Conservation (phyloP, 2,113 vertebrate genomes). For the Phalacrocorax aristotelis region DNA sequence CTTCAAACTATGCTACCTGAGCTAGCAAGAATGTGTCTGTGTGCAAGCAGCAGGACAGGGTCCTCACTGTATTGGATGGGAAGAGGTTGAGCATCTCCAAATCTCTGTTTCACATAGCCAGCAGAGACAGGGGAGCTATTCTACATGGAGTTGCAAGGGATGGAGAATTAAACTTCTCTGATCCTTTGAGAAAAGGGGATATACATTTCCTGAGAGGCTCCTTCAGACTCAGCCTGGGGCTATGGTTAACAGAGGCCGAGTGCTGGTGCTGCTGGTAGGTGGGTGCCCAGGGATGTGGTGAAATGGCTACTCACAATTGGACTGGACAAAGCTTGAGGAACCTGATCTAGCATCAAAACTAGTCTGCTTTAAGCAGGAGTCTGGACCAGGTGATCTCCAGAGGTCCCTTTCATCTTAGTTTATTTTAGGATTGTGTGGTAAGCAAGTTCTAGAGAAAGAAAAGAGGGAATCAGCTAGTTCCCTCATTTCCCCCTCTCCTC, state of each 20-base stretch:
- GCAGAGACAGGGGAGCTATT: not conserved
- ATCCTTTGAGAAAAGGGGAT: not conserved
- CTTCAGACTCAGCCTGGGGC: not conserved
- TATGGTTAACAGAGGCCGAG: accelerated
- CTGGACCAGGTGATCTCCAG: not conserved
- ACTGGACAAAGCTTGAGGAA: not conserved
- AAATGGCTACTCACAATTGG: not conserved
- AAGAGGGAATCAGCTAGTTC: not conserved
- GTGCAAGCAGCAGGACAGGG: accelerated
- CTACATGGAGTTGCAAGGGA: not conserved
- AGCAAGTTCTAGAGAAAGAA: not conserved
- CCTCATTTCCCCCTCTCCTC: not conserved
- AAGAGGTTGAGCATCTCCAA: not conserved
- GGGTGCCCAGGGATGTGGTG: accelerated
- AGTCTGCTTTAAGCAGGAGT: not conserved
- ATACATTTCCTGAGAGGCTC: not conserved
- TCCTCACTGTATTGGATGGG: accelerated
- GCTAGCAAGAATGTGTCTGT: not conserved
- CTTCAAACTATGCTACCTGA: not conserved
- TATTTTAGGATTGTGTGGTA: not conserved
- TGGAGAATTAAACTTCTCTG: not conserved
- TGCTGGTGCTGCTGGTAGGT: not conserved
- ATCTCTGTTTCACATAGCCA: not conserved
- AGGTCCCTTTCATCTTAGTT: not conserved
- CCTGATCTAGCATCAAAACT: not conserved